Evolutionary conservation across 1,140 invertebrate species (phyloP).

Genomic region (Pseudomyrmex flavicornis): DNA sequence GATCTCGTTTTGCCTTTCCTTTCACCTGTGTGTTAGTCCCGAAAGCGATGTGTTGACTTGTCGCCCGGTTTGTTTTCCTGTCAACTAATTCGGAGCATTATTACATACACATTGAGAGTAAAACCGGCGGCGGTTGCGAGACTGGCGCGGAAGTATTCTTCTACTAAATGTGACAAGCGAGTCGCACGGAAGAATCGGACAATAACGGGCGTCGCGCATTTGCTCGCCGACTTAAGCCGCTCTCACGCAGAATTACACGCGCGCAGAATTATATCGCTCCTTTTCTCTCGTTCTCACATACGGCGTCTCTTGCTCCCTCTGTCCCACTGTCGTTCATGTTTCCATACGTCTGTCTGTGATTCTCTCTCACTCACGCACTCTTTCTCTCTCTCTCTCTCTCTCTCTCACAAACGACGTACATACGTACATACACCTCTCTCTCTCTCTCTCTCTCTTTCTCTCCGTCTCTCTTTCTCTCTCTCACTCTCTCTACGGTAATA

Average conservation of each 20-base stretch:
- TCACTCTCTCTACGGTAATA: conserved; percentile 59
- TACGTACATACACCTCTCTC: conserved; percentile 8
- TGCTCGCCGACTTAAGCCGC: conserved; percentile 3
- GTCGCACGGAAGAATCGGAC: conserved; percentile 54
- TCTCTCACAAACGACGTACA: conserved; percentile 38
- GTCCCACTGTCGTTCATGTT: conserved; percentile 2
- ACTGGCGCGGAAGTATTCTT: conserved; percentile 24
- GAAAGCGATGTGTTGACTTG: no score
- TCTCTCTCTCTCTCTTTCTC: conserved; percentile 41
- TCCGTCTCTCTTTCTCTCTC: conserved; percentile 44
- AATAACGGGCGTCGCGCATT: conserved; percentile 49
- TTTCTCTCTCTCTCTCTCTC: conserved; percentile 60
- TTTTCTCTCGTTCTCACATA: conserved; percentile 2
- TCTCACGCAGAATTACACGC: conserved; percentile 14
- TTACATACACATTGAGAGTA: no score
- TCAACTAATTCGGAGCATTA: not conserved
- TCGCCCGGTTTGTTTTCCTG: not conserved
- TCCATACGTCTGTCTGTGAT: no score
- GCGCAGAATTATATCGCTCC: conserved; percentile 5
- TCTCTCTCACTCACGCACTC: conserved; percentile 8
- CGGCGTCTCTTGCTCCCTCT: conserved; percentile 8
- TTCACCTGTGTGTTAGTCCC: no score
- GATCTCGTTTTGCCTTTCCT: no score
- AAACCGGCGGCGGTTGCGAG: conserved; percentile 1
- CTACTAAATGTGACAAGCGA: conserved; percentile 40